Conservation (phyloP, 2,888 invertebrate species). For the Lasioglossum zephyrum region DNA sequence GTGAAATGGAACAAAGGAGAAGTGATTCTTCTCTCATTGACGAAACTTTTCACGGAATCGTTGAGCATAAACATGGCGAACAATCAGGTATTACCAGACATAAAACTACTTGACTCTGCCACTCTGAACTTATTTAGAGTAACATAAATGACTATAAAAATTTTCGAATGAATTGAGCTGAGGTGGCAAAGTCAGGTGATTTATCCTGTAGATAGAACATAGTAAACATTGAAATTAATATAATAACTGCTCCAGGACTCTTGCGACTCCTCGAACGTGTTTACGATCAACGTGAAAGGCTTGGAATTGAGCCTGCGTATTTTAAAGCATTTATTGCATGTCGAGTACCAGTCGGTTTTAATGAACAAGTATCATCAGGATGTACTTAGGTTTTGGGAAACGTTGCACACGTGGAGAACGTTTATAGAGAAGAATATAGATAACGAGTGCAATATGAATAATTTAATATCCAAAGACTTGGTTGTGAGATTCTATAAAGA, state of each 20-base stretch:
- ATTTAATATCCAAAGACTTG: slow-evolving; percentile 42
- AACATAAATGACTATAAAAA: not conserved
- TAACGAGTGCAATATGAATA: slow-evolving; percentile 1
- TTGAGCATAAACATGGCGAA: slow-evolving; percentile 1
- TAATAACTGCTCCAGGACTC: slow-evolving; percentile 30
- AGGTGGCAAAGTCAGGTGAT: not conserved
- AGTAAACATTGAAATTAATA: not conserved
- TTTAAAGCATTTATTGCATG: slow-evolving; percentile 53
- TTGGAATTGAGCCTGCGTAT: slow-evolving; percentile 57
- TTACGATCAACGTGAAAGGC: slow-evolving; percentile 33
- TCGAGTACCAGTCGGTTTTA: slow-evolving; percentile 53
- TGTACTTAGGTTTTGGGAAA: slow-evolving; percentile 59
- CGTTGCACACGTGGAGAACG: slow-evolving; percentile 48
- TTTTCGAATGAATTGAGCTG: not conserved
- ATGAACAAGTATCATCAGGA: slow-evolving; percentile 57
- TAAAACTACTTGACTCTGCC: not conserved
- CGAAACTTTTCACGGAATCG: slow-evolving; percentile 40
- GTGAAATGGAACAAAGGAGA: slow-evolving; percentile 67
- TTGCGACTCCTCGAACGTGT: not conserved
- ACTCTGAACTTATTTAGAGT: not conserved
- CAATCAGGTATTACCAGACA: slow-evolving; percentile 34
- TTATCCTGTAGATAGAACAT: not conserved
- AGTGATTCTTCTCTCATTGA: slow-evolving; percentile 44
- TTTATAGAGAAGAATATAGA: slow-evolving; percentile 52
- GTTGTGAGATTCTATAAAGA: slow-evolving; percentile 57